Conservation (phyloP, 1,140 invertebrate species). For the Cheumatopsyche charites region DNA sequence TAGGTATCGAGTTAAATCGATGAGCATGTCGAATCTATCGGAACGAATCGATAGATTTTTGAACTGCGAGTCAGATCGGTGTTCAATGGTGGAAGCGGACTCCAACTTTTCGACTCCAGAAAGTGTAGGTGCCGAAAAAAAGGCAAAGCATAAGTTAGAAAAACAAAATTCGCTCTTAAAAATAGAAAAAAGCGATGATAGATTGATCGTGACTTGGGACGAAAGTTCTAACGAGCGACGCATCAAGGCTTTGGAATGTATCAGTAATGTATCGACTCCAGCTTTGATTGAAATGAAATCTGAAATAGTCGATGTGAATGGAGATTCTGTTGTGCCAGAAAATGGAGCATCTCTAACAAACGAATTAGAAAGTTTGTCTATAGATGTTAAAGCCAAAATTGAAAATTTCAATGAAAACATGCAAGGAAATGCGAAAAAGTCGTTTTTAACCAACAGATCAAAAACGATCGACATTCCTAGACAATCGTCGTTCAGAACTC, state of each 20-base stretch:
- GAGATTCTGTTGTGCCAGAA: not conserved
- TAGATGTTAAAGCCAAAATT: slow-evolving; percentile 42
- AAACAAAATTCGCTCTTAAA: slow-evolving; percentile 27
- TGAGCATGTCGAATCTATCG: slow-evolving; percentile 37
- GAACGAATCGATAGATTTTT: slow-evolving; percentile 43
- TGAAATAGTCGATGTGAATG: not conserved
- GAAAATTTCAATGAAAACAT: slow-evolving; percentile 35
- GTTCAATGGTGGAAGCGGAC: slow-evolving; percentile 37
- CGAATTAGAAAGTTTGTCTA: slow-evolving; percentile 8
- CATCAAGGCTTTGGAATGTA: slow-evolving; percentile 32
- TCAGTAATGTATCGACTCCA: slow-evolving; percentile 32
- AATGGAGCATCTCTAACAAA: slow-evolving; percentile 2
- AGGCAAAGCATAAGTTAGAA: not conserved
- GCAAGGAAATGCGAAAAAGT: slow-evolving; percentile 29
- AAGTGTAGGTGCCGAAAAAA: slow-evolving; percentile 33
- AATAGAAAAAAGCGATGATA: slow-evolving; percentile 32
- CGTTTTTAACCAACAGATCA: slow-evolving; percentile 42
- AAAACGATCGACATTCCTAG: slow-evolving; percentile 44
- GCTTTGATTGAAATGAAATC: not conserved
- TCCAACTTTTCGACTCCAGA: slow-evolving; percentile 45
- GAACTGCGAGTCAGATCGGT: slow-evolving; percentile 37
- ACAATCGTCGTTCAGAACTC: slow-evolving; percentile 26
- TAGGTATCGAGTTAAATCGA: slow-evolving; percentile 24
- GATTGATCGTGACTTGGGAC: slow-evolving; percentile 30
- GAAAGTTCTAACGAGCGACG: slow-evolving; percentile 26